A percentile compares a stretch with the other conserved stretches of the same genome.
Evolutionary conservation across 2,888 invertebrate species (phyloP).

Genomic region (Beris morrisii): DNA sequence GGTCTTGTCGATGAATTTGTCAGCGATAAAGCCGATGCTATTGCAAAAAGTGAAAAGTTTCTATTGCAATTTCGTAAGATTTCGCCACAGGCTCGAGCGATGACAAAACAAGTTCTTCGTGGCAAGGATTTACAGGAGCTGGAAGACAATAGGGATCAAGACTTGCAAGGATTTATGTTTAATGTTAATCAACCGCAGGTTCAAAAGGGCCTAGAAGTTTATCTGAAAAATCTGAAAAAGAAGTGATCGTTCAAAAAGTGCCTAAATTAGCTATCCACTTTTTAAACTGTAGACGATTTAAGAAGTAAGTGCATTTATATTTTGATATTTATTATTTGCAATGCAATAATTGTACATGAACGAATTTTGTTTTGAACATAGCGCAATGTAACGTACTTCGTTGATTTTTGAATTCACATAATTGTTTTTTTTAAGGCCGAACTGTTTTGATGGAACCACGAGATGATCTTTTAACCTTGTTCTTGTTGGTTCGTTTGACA

Average conservation of each 20-base stretch:
- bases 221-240: constrained; percentile 69
- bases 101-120: constrained; percentile 63
- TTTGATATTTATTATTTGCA: too few species aligned
- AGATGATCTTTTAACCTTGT: too few species aligned
- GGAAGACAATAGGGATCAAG: constrained; percentile 63
- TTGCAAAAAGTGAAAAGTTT: constrained; percentile 68
- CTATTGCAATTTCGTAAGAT: constrained; percentile 68
- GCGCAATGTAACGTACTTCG: too few species aligned
- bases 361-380: too few species aligned
- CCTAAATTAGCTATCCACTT: too few species aligned
- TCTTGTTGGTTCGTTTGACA: too few species aligned
- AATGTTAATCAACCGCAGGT: constrained; percentile 66
- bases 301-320: too few species aligned
- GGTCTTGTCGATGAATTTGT: constrained; percentile 78
- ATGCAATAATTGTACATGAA: too few species aligned
- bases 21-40: constrained; percentile 66
- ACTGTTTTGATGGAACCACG: too few species aligned
- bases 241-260: constrained; percentile 48
- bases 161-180: constrained; percentile 65
- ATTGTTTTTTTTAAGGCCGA: too few species aligned
- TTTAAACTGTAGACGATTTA: too few species aligned
- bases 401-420: too few species aligned
- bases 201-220: constrained; percentile 72
- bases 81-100: constrained; percentile 62
- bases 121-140: constrained; percentile 59